Conservation (phyloP, 2,113 vertebrate species). For the Potamarius usumacintae region DNA sequence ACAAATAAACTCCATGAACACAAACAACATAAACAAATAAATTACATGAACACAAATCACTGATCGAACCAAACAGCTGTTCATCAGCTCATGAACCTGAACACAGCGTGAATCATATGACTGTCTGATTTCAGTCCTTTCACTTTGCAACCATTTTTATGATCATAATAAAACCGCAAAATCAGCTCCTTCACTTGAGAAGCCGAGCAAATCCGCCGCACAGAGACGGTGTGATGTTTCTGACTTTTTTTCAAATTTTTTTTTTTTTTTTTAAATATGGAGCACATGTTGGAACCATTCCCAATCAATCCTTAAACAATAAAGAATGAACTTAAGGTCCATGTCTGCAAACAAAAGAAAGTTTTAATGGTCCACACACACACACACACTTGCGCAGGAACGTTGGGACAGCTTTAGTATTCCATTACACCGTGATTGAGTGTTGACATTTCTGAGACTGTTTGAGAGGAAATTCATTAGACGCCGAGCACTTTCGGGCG, state of each 20-base stretch:
- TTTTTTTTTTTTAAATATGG: not conserved
- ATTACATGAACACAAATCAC: too few species aligned
- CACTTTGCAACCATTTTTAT: not conserved
- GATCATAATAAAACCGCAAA: not conserved
- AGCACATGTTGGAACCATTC: slow-evolving; percentile 66
- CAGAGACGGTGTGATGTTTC: slow-evolving; percentile 43
- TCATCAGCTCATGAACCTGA: not conserved
- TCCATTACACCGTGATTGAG: slow-evolving; percentile 73
- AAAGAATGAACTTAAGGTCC: slow-evolving; percentile 58
- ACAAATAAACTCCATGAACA: not conserved
- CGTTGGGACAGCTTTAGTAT: slow-evolving; percentile 65
- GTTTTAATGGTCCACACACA: slow-evolving; percentile 61
- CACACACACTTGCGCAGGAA: not conserved
- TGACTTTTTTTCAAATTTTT: not conserved
- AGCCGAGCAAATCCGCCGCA: slow-evolving; percentile 7
- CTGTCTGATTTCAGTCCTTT: not conserved
- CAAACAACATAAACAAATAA: not conserved
- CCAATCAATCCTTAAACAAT: slow-evolving; percentile 48
- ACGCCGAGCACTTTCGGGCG: slow-evolving; percentile 58
- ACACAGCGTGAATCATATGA: not conserved
- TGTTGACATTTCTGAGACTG: slow-evolving; percentile 76
- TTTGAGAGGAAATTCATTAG: slow-evolving; percentile 74
- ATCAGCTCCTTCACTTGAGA: not conserved
- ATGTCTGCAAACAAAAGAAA: slow-evolving; percentile 68
- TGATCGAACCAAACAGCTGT: not conserved